Base-by-base conservation (phyloP, 2,797 vertebrate species). In the Caiman crocodilus region DNA sequence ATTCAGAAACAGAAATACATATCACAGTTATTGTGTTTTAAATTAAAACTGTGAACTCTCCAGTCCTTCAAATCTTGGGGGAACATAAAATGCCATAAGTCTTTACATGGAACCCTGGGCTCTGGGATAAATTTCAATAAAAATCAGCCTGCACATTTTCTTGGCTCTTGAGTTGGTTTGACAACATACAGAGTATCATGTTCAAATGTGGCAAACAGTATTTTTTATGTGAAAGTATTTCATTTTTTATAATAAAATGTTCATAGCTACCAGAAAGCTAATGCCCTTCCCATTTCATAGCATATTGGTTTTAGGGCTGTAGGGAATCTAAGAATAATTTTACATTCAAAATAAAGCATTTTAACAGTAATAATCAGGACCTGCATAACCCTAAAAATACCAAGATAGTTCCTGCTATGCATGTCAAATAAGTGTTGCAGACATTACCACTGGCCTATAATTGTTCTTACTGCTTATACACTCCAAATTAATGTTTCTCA, bases 141-240 rank as follows among this genome's bases (percentile, higher is more conserved):
- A 82, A 84, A 91, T 89, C 35, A 83, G 65, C 57, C 81, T 78
- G 55, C 81, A 90, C 74, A 82, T 87, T 59, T 25, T 76, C 80
- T 76, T 84, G 90, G 63, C 74, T 59, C 64, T 75, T 56, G 16
- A 88, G 58, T 85, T 76, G 75, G 81, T 57, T 84, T 9, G 79
- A 78, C 71, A 89, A 74, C 88, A 78, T 69, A 73, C 84, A 87
- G 87, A 85, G 84, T 80, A 60, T 23, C 64, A 58, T 81, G 55
- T 71, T 92, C 35, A 76, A 89, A 94, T 82, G 77, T 86, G 95
- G 83, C 26, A 7, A 78, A 25, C 32, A 77, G 21, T 60, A 60
- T 61, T 60, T 61, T 61, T 58, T 61, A 87, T 4, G 1, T 5
- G 55, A 55, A 21, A 84, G 71, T 32, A 10, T 56, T 57, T 90